These are phyloP conservation scores for Zosterops pallidus DNA, from an alignment of 2,113 vertebrate genomes.

Conservation along the genomic window DNA sequence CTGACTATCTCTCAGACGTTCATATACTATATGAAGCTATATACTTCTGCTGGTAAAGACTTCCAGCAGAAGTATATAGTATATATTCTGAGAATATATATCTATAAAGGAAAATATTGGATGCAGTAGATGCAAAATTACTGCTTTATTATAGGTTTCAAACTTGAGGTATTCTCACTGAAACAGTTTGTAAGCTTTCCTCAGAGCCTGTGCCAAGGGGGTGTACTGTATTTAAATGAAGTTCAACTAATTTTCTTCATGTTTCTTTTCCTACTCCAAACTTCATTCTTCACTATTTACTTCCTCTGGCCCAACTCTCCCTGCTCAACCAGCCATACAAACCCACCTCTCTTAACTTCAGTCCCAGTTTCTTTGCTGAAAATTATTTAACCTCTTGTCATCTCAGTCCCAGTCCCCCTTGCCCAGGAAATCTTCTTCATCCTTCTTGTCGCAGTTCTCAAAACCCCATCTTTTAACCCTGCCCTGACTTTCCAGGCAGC, in stretches of 20 bases:
- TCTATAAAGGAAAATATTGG: neutral
- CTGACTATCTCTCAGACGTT: fast-evolving
- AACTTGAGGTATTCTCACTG: neutral
- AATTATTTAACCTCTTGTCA: neutral
- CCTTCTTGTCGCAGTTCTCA: neutral
- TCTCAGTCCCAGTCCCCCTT: neutral
- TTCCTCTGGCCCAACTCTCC: neutral
- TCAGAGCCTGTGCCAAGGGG: neutral
- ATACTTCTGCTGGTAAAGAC: neutral
- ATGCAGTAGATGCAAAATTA: neutral
- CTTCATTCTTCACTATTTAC: neutral
- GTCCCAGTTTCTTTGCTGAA: neutral
- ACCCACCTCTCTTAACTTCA: neutral
- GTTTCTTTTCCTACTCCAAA: neutral
- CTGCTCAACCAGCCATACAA: neutral
- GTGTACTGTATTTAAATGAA: neutral
- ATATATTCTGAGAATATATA: too few relatives aligned
- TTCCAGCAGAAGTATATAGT: too few relatives aligned
- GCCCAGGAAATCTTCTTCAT: neutral
- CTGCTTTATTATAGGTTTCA: neutral
- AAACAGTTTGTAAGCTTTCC: neutral
- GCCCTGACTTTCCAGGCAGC: neutral
- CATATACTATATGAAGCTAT: neutral
- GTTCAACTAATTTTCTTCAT: neutral
- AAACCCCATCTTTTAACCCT: neutral